phyloP scores from a whole-genome alignment of 1,140 invertebrate genomes.

The Phthorimaea operculella region DNA sequence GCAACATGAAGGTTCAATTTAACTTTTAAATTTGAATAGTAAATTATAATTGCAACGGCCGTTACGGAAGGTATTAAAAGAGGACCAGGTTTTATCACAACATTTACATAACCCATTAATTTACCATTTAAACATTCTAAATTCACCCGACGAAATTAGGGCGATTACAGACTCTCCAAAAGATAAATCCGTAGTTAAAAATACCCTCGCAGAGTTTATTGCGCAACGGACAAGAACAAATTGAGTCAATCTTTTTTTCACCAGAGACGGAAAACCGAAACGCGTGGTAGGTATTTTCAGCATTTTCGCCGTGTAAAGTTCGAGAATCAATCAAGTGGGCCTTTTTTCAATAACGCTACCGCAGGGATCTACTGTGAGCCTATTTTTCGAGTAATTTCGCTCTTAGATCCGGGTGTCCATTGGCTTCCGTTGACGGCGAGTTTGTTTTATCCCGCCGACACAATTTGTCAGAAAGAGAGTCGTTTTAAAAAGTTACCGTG shows the following conservation, averaged over 20 bases:
- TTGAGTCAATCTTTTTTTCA: slow-evolving; percentile 63
- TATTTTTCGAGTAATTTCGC: slow-evolving; percentile 62
- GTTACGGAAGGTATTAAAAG: not conserved
- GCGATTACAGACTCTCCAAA: slow-evolving; percentile 44
- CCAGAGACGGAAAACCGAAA: slow-evolving; percentile 55
- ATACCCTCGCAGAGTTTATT: slow-evolving; percentile 56
- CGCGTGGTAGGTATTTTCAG: slow-evolving; percentile 36
- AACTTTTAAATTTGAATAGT: too few relatives aligned
- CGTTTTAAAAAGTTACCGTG: slow-evolving; percentile 1
- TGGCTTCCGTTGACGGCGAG: slow-evolving; percentile 24
- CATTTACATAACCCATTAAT: slow-evolving; percentile 35
- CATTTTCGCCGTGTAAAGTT: slow-evolving; percentile 60
- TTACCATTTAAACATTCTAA: slow-evolving; percentile 36
- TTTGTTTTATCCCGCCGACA: slow-evolving; percentile 17
- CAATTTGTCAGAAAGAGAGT: slow-evolving; percentile 17
- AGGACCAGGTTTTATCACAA: slow-evolving; percentile 11
- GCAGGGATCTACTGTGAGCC: slow-evolving; percentile 40
- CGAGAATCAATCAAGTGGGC: slow-evolving; percentile 61
- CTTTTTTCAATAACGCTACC: slow-evolving; percentile 63
- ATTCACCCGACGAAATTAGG: slow-evolving; percentile 42
- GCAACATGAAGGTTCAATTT: too few relatives aligned
- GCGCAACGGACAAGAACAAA: slow-evolving; percentile 60
- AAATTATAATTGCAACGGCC: too few relatives aligned
- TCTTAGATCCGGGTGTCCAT: slow-evolving; percentile 39
- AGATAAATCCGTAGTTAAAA: slow-evolving; percentile 61